Evolutionary conservation across 2,888 invertebrate species (phyloP).

Genomic region (Masnerella sp.): DNA sequence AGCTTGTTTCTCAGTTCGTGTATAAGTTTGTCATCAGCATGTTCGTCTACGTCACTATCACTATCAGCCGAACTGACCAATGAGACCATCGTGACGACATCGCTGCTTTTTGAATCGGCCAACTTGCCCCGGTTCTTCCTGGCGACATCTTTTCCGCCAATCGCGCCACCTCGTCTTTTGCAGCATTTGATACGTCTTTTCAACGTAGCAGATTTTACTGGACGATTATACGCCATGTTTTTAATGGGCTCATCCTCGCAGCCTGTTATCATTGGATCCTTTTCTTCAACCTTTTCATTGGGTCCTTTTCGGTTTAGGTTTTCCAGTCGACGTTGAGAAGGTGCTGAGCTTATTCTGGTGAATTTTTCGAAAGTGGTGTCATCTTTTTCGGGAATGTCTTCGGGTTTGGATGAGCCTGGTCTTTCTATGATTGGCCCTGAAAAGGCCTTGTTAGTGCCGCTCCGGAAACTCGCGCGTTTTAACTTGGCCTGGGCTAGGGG

Average conservation of each 20-base stretch:
- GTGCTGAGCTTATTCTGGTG: constrained; percentile 69
- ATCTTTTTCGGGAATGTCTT: constrained; percentile 11
- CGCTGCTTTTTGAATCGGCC: constrained; percentile 63
- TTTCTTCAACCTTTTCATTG: constrained; percentile 47
- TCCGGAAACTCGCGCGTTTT: constrained; percentile 71
- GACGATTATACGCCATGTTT: constrained; percentile 56
- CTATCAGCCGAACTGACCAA: constrained; percentile 83
- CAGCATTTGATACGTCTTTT: constrained; percentile 71
- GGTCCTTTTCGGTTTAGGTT: constrained; percentile 52
- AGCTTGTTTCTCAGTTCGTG: constrained; percentile 73
- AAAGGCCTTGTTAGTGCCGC: constrained; percentile 70
- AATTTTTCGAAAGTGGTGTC: constrained; percentile 13
- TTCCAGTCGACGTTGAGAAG: constrained; percentile 65
- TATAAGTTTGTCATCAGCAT: constrained; percentile 73
- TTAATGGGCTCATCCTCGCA: constrained; percentile 45
- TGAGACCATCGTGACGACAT: constrained; percentile 83
- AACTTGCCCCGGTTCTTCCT: constrained; percentile 55
- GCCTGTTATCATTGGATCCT: constrained; percentile 36
- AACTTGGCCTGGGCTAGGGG: constrained; percentile 63
- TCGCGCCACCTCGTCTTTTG: constrained; percentile 65
- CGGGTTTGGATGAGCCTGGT: constrained; percentile 38
- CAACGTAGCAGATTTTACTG: constrained; percentile 70
- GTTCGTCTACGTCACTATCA: constrained; percentile 79
- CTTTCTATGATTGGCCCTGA: constrained; percentile 63
- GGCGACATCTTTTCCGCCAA: constrained; percentile 61